Evolutionary conservation across 1,140 invertebrate genomes (phyloP).

Genomic region (Metopolophium dirhodum): DNA sequence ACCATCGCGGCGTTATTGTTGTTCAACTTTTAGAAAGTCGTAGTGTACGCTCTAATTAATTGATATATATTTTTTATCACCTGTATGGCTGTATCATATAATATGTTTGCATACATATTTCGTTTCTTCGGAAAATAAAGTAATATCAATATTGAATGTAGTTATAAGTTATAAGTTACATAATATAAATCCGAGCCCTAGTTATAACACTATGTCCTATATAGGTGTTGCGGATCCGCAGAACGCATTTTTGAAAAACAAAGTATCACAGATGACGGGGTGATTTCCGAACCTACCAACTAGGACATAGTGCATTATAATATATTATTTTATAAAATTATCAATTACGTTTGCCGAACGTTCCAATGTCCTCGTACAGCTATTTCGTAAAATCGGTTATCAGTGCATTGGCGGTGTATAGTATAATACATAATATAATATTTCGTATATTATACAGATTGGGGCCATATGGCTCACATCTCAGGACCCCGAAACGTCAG

Average conservation of each 20-base stretch:
- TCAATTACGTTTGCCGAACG: background rate
- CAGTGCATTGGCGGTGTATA: background rate
- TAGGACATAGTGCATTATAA: background rate
- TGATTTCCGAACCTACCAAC: background rate
- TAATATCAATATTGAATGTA: background rate
- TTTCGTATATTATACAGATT: background rate
- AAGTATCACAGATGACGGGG: background rate
- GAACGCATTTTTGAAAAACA: background rate
- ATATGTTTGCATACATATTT: background rate
- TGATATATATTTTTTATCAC: background rate
- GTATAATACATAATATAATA: background rate
- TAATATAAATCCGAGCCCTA: no score
- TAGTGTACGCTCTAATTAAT: slow-evolving; percentile 7
- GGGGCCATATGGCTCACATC: background rate
- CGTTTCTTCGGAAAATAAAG: background rate
- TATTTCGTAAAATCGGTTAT: background rate
- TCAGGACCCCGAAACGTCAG: background rate
- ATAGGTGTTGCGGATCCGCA: background rate
- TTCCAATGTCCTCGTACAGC: background rate
- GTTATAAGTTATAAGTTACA: background rate
- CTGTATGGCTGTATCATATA: background rate
- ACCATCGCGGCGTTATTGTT: background rate
- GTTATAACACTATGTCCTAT: background rate
- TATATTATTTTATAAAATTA: no score
- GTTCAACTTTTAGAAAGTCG: slow-evolving; percentile 32